Conservation (phyloP, 2,113 vertebrate genomes). For the Upupa epops region DNA sequence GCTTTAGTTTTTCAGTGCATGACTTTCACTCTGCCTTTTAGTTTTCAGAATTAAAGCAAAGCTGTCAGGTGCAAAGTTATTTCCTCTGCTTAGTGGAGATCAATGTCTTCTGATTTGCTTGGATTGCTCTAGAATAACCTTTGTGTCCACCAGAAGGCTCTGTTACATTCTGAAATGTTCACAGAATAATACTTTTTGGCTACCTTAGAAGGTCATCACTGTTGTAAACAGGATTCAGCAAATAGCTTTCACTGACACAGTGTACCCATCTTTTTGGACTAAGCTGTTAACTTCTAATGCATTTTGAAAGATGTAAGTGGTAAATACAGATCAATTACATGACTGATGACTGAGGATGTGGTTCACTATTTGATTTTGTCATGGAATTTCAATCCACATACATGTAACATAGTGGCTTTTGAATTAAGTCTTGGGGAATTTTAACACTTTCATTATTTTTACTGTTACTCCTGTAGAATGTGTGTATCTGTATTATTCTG, state of each 20-base stretch:
- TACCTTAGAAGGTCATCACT: neutral
- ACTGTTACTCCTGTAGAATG: neutral
- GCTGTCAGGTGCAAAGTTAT: constrained; percentile 69
- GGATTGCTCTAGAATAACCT: constrained; percentile 16
- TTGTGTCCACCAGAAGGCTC: constrained; percentile 26
- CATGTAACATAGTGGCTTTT: neutral
- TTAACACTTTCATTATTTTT: neutral
- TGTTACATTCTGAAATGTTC: neutral
- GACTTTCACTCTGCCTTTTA: constrained; percentile 45
- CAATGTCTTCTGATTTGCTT: constrained; percentile 1
- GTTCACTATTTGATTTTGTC: neutral
- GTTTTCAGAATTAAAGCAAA: constrained; percentile 36
- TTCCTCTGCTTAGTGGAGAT: constrained; percentile 51
- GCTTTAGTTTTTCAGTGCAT: neutral
- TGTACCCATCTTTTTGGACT: neutral
- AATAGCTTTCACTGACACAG: neutral
- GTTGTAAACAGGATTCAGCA: neutral
- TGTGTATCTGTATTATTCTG: neutral
- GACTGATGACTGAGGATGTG: neutral
- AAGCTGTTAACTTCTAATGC: neutral
- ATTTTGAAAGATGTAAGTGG: neutral
- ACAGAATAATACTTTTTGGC: neutral
- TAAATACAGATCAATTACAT: neutral
- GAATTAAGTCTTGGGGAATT: neutral
- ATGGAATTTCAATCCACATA: neutral